These are phyloP conservation scores for Tauraco erythrolophus DNA, from an alignment of 2,113 vertebrate genomes.

Conservation along the genomic window DNA sequence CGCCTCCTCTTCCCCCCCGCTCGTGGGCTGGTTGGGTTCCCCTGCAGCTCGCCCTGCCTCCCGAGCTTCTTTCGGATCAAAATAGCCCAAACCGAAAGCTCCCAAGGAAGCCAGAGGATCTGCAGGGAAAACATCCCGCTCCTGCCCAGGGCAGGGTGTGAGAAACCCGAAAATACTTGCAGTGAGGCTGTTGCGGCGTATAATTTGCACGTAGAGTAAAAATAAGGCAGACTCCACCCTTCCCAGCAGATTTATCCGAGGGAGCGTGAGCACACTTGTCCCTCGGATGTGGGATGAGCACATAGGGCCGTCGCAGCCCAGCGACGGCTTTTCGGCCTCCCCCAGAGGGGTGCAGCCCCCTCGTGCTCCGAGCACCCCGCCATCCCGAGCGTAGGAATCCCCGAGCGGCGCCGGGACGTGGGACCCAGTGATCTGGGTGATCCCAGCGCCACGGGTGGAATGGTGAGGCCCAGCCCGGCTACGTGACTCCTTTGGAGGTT, in stretches of 20 bases:
- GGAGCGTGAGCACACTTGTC: neutral
- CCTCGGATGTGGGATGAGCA: neutral
- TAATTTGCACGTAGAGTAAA: conserved; percentile 49
- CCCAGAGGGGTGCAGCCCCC: neutral
- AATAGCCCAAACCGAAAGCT: neutral
- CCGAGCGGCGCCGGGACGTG: accelerated
- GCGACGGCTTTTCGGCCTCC: too few relatives aligned
- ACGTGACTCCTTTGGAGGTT: accelerated
- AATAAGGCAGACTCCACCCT: conserved; percentile 50
- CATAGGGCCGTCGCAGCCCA: accelerated
- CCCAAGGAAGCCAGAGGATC: neutral
- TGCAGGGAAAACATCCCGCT: neutral
- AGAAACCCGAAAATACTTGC: conserved; percentile 33
- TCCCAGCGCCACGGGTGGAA: accelerated
- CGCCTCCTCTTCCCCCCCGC: neutral
- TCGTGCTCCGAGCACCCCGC: accelerated
- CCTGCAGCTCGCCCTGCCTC: neutral
- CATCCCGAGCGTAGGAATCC: accelerated
- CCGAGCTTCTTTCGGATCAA: neutral
- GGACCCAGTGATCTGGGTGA: too few relatives aligned
- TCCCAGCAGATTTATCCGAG: neutral
- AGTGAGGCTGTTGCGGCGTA: conserved; percentile 5
- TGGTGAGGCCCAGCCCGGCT: neutral
- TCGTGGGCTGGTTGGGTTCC: neutral
- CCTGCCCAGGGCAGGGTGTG: neutral